These are phyloP conservation scores for Dendrophyllia cribrosa DNA, from an alignment of 64 coral and sea anemone species.

Conservation along the genomic window DNA sequence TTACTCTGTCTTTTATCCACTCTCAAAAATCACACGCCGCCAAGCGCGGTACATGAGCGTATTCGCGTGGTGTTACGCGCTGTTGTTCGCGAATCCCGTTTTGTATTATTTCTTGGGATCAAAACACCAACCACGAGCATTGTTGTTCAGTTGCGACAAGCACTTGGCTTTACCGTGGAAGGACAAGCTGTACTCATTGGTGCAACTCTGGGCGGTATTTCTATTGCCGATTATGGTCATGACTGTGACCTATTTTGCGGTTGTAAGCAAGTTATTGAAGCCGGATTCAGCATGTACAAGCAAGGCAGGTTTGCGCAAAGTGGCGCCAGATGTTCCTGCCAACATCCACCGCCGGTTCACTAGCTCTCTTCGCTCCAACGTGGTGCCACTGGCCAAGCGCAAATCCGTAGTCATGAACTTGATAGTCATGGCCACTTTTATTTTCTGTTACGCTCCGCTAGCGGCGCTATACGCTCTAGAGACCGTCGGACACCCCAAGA, in stretches of 20 bases:
- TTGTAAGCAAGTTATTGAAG: conserved; percentile 72
- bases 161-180: conserved; percentile 54
- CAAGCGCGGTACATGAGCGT: conserved; percentile 96
- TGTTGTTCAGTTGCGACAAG: conserved; percentile 70
- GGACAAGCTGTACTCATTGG: conserved; percentile 84
- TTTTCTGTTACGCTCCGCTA: conserved; percentile 93
- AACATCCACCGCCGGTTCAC: conserved; percentile 74
- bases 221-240: conserved; percentile 81
- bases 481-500: conserved; percentile 40
- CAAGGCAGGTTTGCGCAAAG: conserved; percentile 35
- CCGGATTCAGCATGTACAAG: conserved; percentile 35
- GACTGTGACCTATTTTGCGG: conserved; percentile 71
- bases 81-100: conserved; percentile 89
- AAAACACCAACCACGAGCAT: conserved; percentile 63
- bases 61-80: conserved; percentile 92
- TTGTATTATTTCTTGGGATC: conserved; percentile 88
- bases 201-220: conserved; percentile 88
- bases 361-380: conserved; percentile 71
- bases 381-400: conserved; percentile 93
- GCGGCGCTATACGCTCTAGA: conserved; percentile 76
- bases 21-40: conserved; percentile 94
- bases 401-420: conserved; percentile 97
- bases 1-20: conserved; percentile 89
- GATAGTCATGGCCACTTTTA: conserved; percentile 92
- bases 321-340: conserved; percentile 35